phyloP scores from a whole-genome alignment of 2,888 invertebrate species.

The Matsumyia berberina region DNA sequence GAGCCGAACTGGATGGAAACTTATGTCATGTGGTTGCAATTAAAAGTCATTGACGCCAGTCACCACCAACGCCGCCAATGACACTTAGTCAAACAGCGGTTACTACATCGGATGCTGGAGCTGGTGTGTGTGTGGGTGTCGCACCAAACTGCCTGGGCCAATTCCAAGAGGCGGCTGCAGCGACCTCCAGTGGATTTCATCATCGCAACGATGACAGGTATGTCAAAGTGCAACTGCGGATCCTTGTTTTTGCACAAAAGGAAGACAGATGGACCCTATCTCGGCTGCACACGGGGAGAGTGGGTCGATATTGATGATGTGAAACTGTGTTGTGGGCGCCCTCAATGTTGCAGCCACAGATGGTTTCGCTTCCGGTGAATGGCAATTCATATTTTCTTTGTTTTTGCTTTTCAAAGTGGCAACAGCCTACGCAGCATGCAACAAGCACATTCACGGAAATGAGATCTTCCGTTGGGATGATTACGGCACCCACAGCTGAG shows the following conservation, averaged over 20 bases:
- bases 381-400: conserved; percentile 32
- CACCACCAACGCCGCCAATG: conserved; percentile 19
- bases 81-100: conserved; percentile 37
- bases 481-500: conserved; percentile 37
- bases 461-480: conserved; percentile 57
- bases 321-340: conserved; percentile 58
- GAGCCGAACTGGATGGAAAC: conserved; percentile 19
- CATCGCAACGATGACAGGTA: conserved; percentile 32
- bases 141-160: conserved; percentile 23
- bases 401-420: conserved; percentile 13
- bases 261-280: conserved; percentile 28
- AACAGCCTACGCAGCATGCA: conserved; percentile 65
- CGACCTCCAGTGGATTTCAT: conserved; percentile 51
- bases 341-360: conserved; percentile 42
- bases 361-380: conserved; percentile 66
- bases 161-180: conserved; percentile 30
- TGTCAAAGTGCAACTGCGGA: conserved; percentile 39
- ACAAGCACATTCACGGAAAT: conserved; percentile 65
- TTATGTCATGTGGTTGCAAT: conserved; percentile 73
- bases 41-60: conserved; percentile 74
- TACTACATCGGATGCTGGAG: conserved; percentile 47
- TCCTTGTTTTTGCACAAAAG: conserved; percentile 35
- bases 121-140: conserved; percentile 42
- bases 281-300: neutral
- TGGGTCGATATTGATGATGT: conserved; percentile 44